Percentiles rank a stretch among this genome's conserved stretches.
Conservation (phyloP, 2,113 vertebrate species). For the Saiga tatarica region DNA sequence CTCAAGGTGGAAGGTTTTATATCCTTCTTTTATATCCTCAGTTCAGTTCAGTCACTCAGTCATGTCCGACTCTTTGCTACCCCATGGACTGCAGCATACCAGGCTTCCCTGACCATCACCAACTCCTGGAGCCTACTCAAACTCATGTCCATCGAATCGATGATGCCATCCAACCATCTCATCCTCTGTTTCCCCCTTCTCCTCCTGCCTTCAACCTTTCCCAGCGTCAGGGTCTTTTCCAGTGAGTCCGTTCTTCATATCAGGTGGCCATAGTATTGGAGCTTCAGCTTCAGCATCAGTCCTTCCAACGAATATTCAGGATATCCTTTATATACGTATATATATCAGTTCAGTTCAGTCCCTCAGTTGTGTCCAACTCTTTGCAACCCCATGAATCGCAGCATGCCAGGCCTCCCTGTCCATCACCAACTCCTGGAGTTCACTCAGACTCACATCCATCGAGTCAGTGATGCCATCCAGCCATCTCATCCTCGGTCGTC, state of each 20-base stretch:
- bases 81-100: neutral
- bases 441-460: too few species aligned
- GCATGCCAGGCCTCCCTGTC: too few species aligned
- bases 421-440: too few species aligned
- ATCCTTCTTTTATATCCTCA: neutral
- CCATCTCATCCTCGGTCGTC: too few species aligned
- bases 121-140: neutral
- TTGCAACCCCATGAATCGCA: too few species aligned
- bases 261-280: neutral
- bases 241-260: neutral
- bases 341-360: too few species aligned
- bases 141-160: neutral
- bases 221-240: neutral
- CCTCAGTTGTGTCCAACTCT: too few species aligned
- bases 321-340: too few species aligned
- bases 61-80: neutral
- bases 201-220: neutral
- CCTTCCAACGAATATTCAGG: too few species aligned
- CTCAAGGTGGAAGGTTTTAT: neutral
- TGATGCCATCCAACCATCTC: neutral
- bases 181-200: neutral
- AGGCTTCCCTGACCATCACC: neutral
- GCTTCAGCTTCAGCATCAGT: neutral
- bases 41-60: neutral
- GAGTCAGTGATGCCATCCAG: too few species aligned